Percentiles rank a stretch among this genome's conserved stretches.
phyloP scores from a whole-genome alignment of 2,113 vertebrate genomes.

The Prunella fulvescens region DNA sequence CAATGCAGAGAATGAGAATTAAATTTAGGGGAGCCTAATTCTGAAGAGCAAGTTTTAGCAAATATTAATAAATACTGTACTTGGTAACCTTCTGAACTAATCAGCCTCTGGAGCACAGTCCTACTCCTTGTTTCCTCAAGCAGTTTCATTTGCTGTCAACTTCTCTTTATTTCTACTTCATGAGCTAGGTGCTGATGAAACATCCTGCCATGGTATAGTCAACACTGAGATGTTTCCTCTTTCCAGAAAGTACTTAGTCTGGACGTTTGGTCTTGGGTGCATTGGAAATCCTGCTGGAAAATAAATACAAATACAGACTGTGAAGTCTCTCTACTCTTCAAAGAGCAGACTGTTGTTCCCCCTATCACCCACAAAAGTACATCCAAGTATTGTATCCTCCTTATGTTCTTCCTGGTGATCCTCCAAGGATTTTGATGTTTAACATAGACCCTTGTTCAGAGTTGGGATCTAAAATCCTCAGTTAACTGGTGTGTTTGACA shows the following conservation, averaged over 20 bases:
- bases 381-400: not conserved
- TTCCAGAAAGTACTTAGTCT: not conserved
- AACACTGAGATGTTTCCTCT: not conserved
- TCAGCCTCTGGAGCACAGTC: not conserved
- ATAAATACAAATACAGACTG: not conserved
- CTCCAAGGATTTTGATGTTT: not conserved
- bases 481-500: not conserved
- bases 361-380: not conserved
- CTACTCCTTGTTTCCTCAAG: not conserved
- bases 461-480: not conserved
- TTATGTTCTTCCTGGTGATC: slow-evolving; percentile 26
- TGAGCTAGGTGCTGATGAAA: not conserved
- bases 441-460: not conserved
- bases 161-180: not conserved
- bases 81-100: not conserved
- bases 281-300: not conserved
- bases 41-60: not conserved
- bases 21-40: not conserved
- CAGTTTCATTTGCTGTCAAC: not conserved
- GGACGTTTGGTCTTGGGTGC: not conserved
- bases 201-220: not conserved
- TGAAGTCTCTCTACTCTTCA: not conserved
- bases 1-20: not conserved
- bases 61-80: not conserved
- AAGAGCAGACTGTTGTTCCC: slow-evolving; percentile 17